Evolutionary conservation across 2,797 vertebrate genomes (phyloP), one percentile per base, ranked within the genome.

Genomic region (Avahi laniger): DNA sequence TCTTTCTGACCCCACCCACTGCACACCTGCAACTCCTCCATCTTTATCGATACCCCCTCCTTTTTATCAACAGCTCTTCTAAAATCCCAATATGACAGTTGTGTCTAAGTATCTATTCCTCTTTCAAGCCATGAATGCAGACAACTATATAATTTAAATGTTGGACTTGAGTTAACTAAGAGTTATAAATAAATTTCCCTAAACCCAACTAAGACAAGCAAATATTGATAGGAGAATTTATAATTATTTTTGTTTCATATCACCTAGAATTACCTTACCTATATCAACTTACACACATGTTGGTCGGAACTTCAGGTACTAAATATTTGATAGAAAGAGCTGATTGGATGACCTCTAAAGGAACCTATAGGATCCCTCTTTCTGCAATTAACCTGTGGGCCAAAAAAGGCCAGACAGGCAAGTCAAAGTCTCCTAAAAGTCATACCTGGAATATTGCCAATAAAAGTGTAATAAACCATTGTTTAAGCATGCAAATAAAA

Each of bases 21-120:
- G 50, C 14, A 50, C 1, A 30, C 10, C 15, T 57, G 4, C 8
- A 35, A 52, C 1, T 57, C n/a, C 0, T 87, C 38, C 9, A 6
- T 91, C 12, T 15, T 11, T 80, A 41, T 52, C 5, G 13, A 72
- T 8, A 54, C 5, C 6, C 24, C 7, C 26, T 50, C 83, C 1
- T 20, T 59, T 83, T 89, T 10, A 30, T 30, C 4, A 70, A 26
- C 26, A 61, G 17, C 8, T 52, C 46, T 70, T 17, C 15, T 1
- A 43, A 92, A 80, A 38, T 26, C 13, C 59, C n/a, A 7, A 69
- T 69, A n/a, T 57, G 26, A 5, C 7, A 61, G 3, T 30, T 43
- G 22, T 46, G 6, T 41, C 15, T 81, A 67, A 69, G 69, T 41
- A 48, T 10, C 7, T 0, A 80, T 46, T 2, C 5, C 22, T 91